Conservation (phyloP, 2,888 invertebrate species). For the Patella caerulea region DNA sequence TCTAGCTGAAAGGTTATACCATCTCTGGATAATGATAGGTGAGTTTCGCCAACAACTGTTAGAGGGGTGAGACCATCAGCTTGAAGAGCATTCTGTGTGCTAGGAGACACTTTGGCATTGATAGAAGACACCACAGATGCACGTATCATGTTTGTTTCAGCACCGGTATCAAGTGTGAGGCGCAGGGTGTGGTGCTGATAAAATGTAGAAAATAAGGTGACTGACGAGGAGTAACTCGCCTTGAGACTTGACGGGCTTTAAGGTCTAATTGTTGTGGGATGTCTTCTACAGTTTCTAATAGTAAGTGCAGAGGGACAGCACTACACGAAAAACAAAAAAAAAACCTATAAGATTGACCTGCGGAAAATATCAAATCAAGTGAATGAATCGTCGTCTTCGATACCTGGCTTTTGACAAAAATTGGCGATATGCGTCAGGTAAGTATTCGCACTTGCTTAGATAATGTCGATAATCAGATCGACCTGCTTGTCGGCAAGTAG, state of each 20-base stretch:
- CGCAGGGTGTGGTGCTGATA: not conserved
- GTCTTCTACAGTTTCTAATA: too few relatives aligned
- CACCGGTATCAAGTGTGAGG: not conserved
- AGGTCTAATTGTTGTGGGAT: too few relatives aligned
- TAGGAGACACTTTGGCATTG: too few relatives aligned
- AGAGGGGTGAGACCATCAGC: slow-evolving; percentile 1
- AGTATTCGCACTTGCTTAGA: not conserved
- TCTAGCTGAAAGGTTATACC: too few relatives aligned
- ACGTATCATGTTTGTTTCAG: not conserved
- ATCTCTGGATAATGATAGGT: not conserved
- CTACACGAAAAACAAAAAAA: too few relatives aligned
- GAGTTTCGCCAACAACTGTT: not conserved
- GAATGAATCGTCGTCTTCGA: too few relatives aligned
- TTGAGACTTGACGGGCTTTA: too few relatives aligned
- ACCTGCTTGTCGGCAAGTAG: not conserved
- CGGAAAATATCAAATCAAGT: too few relatives aligned
- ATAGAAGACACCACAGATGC: not conserved
- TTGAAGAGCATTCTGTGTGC: not conserved
- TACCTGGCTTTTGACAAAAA: not conserved
- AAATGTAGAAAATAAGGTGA: not conserved
- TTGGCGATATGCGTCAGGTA: not conserved
- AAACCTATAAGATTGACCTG: too few relatives aligned
- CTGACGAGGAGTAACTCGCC: too few relatives aligned
- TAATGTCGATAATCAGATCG: not conserved
- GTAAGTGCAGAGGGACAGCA: too few relatives aligned